Evolutionary conservation across 2,888 invertebrate species (phyloP), one percentile per base, ranked within the genome.

Genomic region (Helleia helle): DNA sequence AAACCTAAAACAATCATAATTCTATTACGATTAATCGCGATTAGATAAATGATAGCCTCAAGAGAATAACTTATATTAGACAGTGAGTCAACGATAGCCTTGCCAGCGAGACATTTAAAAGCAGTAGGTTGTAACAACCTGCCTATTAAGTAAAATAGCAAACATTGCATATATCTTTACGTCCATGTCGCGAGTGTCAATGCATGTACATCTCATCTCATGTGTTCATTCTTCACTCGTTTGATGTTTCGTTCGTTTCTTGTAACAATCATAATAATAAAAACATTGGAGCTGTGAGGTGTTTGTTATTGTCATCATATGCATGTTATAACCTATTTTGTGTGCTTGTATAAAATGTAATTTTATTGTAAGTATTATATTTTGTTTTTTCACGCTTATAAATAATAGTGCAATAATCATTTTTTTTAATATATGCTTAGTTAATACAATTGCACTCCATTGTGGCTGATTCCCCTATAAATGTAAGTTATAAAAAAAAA

Each of bases 201-300:
- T 34, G 34, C 34, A 34, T 34, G 34, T 22, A 34, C 34, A 34
- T 22, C 12, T 34, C 22, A 18, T 22, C 34, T 34, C 34, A 34
- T 34, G 22, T 18, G 22, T 12, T 12, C 13, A 34, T 12, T 18
- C 12, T 18, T 34, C 34, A 12, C 22, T 34, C 3, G 18, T 17
- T 22, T 22, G n/a, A n/a, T n/a, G n/a, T n/a, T n/a, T 34, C 34
- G 12, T 22, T 34, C 3, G 18, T 17, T 22, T 22, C 18, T 13
- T 7, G 8, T 34, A 13, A 12, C 3, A 12, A 22, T 22, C 7
- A 12, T 18, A 17, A 31, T 13, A 6, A 13, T 8, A 12, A 3
- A n/a, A 30, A 30, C 8, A 34, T 34, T 12, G 34, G 12, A 18
- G 34, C 34, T 22, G 22, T 22, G 12, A 18, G 22, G 28, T 6